phyloP scores from a whole-genome alignment of 2,888 invertebrate species.

The Zygogramma bicolorata region DNA sequence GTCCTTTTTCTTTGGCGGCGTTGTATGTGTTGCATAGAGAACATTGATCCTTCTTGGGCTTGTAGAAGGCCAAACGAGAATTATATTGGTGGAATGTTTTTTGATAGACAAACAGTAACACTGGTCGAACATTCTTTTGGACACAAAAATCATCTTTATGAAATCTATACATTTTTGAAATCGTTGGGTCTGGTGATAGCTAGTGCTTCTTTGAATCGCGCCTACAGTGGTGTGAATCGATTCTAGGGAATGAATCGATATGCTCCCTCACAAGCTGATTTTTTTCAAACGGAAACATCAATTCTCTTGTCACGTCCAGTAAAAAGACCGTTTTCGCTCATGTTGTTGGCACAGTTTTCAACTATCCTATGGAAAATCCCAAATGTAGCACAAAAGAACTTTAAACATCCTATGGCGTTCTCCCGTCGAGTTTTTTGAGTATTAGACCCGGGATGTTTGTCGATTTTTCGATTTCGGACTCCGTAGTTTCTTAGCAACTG shows the following conservation, averaged over 20 bases:
- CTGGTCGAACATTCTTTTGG: background rate
- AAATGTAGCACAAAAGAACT: background rate
- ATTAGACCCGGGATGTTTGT: background rate
- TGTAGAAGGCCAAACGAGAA: background rate
- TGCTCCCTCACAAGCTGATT: background rate
- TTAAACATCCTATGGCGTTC: background rate
- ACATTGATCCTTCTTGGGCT: constrained; percentile 11
- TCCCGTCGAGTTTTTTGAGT: background rate
- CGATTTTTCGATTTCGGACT: background rate
- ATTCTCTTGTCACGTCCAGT: background rate
- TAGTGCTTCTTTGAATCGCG: background rate
- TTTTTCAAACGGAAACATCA: too few species aligned
- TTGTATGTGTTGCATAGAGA: background rate
- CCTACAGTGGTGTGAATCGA: background rate
- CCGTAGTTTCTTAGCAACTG: background rate
- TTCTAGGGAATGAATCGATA: background rate
- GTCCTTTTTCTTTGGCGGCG: background rate
- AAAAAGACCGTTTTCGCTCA: background rate
- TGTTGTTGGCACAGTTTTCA: background rate
- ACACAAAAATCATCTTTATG: background rate
- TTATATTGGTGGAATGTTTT: background rate
- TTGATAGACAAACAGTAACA: background rate
- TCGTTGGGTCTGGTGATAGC: background rate
- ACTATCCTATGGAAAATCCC: background rate
- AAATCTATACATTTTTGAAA: background rate